Conservation (phyloP, 1,140 invertebrate species). For the Drosophila bifasciata region DNA sequence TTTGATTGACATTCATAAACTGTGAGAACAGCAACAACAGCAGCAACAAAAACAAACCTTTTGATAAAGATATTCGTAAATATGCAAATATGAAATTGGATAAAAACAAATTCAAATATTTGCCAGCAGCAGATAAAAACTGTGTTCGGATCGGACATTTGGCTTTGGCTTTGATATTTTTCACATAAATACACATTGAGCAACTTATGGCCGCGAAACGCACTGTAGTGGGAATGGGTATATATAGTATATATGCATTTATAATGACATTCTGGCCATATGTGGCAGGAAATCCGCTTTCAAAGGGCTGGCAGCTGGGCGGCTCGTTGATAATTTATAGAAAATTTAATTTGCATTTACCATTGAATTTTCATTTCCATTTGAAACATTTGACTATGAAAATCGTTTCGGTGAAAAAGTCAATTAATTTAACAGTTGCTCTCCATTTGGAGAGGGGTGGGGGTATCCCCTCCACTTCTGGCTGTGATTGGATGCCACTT, state of each 20-base stretch:
- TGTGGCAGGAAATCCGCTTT: slow-evolving; percentile 10
- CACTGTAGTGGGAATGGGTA: not conserved
- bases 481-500: slow-evolving; percentile 16
- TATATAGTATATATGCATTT: slow-evolving; percentile 16
- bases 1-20: slow-evolving; percentile 2
- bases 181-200: slow-evolving; percentile 6
- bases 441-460: not conserved
- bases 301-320: not conserved
- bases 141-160: not conserved
- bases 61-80: not conserved
- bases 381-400: too few species aligned
- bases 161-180: not conserved
- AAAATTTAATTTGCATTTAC: too few species aligned
- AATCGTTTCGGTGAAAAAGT: slow-evolving; percentile 24
- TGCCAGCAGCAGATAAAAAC: slow-evolving; percentile 4
- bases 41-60: too few species aligned
- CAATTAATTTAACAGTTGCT: slow-evolving; percentile 25
- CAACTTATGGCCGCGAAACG: not conserved
- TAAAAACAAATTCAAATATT: slow-evolving; percentile 5
- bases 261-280: slow-evolving; percentile 14
- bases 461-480: not conserved
- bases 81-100: not conserved
- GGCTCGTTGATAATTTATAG: slow-evolving; percentile 5
- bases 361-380: slow-evolving; percentile 31
- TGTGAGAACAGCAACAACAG: not conserved